Evolutionary conservation across 1,140 invertebrate species (phyloP), one percentile per base, ranked within the genome.

Genomic region (Glossosoma conforme): DNA sequence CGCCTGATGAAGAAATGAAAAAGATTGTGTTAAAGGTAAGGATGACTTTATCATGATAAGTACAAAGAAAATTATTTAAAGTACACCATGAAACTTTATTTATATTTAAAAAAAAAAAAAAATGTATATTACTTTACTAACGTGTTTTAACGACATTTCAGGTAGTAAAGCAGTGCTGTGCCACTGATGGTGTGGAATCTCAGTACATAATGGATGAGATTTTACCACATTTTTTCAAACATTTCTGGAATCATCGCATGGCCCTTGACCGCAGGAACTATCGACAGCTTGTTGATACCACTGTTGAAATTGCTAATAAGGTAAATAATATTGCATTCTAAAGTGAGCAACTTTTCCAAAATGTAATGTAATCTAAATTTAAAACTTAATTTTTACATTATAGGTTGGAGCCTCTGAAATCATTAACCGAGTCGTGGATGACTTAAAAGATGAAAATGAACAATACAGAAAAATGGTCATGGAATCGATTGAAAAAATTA

Each of bases 381-480:
- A 9, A 8, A 4, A 9, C 11, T 9, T 33, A 18, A 32, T 5
- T 44, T 28, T 3, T 44, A 13, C 32, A 21, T 32, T 44, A 1
- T 33, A 74, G 70, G 93, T 97, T 52, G 97, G 97, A 4, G 92
- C 95, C 1, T 95, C 94, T 0, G 97, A 99, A 79, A 99, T 99
- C 49, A 95, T 99, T 44, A 94, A 94, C 67, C 81, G 97, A 43
- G 93, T 99, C 32, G 97, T 99, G 0, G 97, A 99, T 64, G 97
- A 99, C 74, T 75, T 99, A 22, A 99, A 99, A 74, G 97, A 99
- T 70, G 97, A 99, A 75, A 98, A 98, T 70, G 97, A 99, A 70
- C 93, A 98, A 63, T 99, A 99, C 69, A 80, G 97, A 52, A 99
- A 99, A 77, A 99, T 99, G 97, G 97, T 99, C 1, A 99, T 99